A percentile compares a stretch with the other conserved stretches of the same genome.
These are phyloP conservation scores for Hydroisotoma schaefferi DNA, from an alignment of 2,888 invertebrate species.

Conservation along the genomic window DNA sequence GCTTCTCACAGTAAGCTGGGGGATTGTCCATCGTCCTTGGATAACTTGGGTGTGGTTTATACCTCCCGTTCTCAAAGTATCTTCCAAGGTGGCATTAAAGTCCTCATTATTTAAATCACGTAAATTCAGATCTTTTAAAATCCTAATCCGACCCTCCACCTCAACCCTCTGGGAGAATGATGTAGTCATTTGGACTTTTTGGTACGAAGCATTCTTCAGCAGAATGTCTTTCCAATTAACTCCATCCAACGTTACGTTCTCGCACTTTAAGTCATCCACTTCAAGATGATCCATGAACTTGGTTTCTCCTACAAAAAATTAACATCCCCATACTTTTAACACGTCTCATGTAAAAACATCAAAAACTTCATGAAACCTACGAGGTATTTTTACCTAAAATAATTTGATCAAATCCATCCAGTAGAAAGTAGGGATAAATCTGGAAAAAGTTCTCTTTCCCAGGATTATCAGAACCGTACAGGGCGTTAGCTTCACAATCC, in stretches of 20 bases:
- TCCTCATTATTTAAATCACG: conserved; percentile 9
- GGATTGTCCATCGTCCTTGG: conserved; percentile 14
- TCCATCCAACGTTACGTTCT: conserved; percentile 17
- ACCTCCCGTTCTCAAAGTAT: conserved; percentile 25
- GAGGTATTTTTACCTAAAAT: conserved; percentile 5
- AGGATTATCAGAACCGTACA: conserved; percentile 3
- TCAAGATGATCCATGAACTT: conserved; percentile 11
- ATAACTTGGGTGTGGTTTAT: conserved; percentile 14
- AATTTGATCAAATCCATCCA: conserved; percentile 28
- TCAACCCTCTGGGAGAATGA: no score
- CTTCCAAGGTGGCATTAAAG: conserved; percentile 3
- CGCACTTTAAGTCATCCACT: conserved; percentile 19
- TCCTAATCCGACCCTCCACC: no score
- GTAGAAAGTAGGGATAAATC: conserved; percentile 21
- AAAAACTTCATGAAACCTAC: no score
- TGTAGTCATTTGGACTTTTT: no score
- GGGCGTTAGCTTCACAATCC: conserved; percentile 10
- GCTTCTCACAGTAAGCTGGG: conserved; percentile 3
- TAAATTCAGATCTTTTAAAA: no score
- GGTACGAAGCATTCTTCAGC: no score
- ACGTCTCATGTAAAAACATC: no score
- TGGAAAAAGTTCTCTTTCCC: conserved; percentile 16
- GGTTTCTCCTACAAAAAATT: no score
- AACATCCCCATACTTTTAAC: no score
- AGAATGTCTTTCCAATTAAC: no score